phyloP scores from a whole-genome alignment of 2,113 vertebrate species.

The Hepsetus odoe region DNA sequence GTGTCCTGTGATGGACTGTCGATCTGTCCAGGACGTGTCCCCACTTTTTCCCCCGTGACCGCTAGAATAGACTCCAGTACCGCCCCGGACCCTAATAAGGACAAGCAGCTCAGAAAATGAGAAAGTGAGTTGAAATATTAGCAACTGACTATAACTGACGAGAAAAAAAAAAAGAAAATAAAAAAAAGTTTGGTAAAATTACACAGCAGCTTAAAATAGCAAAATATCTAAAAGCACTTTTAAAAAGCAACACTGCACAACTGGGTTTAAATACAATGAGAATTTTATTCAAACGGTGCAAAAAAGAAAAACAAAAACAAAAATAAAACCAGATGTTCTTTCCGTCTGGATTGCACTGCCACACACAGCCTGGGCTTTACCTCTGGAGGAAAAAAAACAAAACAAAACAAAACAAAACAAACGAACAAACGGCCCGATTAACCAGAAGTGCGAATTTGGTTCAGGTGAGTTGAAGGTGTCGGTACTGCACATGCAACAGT shows the following conservation, averaged over 20 bases:
- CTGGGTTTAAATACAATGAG: slow-evolving; percentile 76
- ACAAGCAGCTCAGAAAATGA: too few species aligned
- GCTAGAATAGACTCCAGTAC: too few species aligned
- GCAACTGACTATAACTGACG: too few species aligned
- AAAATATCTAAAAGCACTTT: too few species aligned
- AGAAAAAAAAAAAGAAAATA: too few species aligned
- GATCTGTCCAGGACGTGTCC: too few species aligned
- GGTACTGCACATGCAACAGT: slow-evolving; percentile 72
- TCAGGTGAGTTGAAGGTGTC: slow-evolving; percentile 56
- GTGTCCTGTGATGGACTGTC: too few species aligned
- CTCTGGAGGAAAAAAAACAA: slow-evolving; percentile 25
- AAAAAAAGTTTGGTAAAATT: too few species aligned
- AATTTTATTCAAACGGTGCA: slow-evolving; percentile 84
- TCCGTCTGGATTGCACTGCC: slow-evolving; percentile 74
- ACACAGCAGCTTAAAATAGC: background rate
- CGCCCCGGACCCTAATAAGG: too few species aligned
- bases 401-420: slow-evolving; percentile 44
- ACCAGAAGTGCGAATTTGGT: slow-evolving; percentile 66
- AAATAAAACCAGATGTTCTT: slow-evolving; percentile 74
- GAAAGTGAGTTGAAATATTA: too few species aligned
- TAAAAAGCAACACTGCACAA: background rate
- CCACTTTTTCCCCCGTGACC: too few species aligned
- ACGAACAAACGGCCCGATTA: slow-evolving; percentile 57
- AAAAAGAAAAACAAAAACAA: slow-evolving; percentile 63
- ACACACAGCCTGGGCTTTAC: slow-evolving; percentile 68